Evolutionary conservation across 2,888 invertebrate genomes (phyloP), one percentile per base, ranked within the genome.

Genomic region (Aethes cnicana): DNA sequence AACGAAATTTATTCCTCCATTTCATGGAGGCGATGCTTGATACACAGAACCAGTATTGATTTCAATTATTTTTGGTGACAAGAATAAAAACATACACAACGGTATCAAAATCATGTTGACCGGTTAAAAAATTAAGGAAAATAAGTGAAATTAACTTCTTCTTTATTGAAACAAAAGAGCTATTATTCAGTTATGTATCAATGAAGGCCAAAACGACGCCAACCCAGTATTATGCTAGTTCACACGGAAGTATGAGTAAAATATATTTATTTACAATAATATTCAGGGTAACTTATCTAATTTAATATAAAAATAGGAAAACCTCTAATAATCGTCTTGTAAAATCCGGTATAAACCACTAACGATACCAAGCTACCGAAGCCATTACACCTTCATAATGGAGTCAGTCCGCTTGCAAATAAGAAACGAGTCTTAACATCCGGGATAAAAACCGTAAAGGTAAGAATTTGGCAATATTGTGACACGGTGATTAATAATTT

Each of bases 401-500:
- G 84, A 84, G 84, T 81, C 83, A 84, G 84, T 81, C 83, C 66
- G 76, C 73, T 75, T 63, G 59, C 69, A 65, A 66, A 65, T 63
- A 63, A 26, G 32, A 39, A 12, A 30, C 6, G 33, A 33, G 14
- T 25, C 11, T 26, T 11, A 35, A 8, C 35, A 35, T 16, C 8
- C 12, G 4, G 3, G 9, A 35, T 36, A 46, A 46, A 41, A 37
- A 42, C 33, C 30, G 20, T 37, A 25, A 57, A 54, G 47, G 41
- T 48, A 39, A 49, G 23, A 14, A 36, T 21, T 47, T 25, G n/a
- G 9, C 25, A 18, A 49, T 58, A 52, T 33, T 58, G 32, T 21
- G 20, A 41, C 18, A 35, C 6, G 44, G 37, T 17, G 47, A 36
- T 23, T 17, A 21, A 35, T 39, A 56, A 56, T 60, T 62, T 48